These are phyloP conservation scores for Brotula barbata DNA, from an alignment of 2,797 vertebrate genomes.

Conservation along the genomic window DNA sequence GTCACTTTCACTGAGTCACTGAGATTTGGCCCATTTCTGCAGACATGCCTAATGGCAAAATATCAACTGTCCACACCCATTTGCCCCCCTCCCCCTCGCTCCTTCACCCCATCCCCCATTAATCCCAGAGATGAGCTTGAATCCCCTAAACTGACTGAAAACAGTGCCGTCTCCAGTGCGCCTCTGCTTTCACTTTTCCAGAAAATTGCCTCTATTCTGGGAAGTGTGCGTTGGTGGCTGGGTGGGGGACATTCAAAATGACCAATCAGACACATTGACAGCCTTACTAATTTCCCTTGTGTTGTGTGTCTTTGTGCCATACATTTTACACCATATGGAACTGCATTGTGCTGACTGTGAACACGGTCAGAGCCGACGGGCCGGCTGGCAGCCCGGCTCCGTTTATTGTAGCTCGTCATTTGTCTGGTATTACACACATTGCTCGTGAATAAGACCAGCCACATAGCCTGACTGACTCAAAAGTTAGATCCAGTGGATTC, in stretches of 20 bases:
- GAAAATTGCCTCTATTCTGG: neutral
- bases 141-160: slow-evolving; percentile 44
- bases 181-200: neutral
- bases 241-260: neutral
- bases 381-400: neutral
- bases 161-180: slow-evolving; percentile 5
- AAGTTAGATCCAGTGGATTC: slow-evolving; percentile 22
- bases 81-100: slow-evolving; percentile 42
- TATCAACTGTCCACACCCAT: slow-evolving; percentile 46
- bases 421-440: neutral
- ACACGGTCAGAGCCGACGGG: slow-evolving; percentile 12
- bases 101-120: slow-evolving; percentile 3
- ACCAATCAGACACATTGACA: slow-evolving; percentile 21
- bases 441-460: slow-evolving; percentile 20
- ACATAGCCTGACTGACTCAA: neutral
- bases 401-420: slow-evolving; percentile 2
- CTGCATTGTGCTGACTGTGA: slow-evolving; percentile 7
- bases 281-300: slow-evolving; percentile 14
- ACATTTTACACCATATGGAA: slow-evolving; percentile 51
- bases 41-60: slow-evolving; percentile 44
- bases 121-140: slow-evolving; percentile 3
- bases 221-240: neutral
- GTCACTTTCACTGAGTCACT: slow-evolving; percentile 14
- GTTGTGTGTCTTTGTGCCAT: slow-evolving; percentile 15
- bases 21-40: slow-evolving; percentile 35